Conservation (phyloP, 2,113 vertebrate species). For the Cromileptes altivelis region DNA sequence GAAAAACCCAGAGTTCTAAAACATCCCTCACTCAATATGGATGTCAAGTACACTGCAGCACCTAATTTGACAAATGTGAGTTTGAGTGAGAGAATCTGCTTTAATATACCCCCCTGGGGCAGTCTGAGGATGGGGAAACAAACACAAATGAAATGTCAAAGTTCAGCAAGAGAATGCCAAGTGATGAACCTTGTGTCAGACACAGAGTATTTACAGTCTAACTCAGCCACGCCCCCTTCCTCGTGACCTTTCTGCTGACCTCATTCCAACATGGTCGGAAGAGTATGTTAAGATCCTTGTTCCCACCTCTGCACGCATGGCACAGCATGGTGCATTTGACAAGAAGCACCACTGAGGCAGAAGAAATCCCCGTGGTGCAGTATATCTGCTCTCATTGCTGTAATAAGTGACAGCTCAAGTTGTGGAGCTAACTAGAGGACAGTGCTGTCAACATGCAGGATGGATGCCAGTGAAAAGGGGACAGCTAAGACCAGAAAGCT, state of each 20-base stretch:
- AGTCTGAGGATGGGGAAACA: conserved; percentile 37
- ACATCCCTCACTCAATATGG: background rate
- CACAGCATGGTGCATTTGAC: background rate
- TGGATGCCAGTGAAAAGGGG: conserved; percentile 38
- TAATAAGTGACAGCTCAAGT: conserved; percentile 25
- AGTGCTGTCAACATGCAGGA: conserved; percentile 51
- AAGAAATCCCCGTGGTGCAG: too few relatives aligned
- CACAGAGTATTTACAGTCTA: conserved; percentile 43
- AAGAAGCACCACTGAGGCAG: background rate
- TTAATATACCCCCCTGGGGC: background rate
- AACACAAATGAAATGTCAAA: conserved; percentile 58
- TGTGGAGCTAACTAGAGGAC: conserved; percentile 20
- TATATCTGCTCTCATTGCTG: background rate
- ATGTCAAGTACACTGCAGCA: background rate
- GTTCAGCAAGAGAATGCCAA: conserved; percentile 46
- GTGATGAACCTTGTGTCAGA: conserved; percentile 38
- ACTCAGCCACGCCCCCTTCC: conserved; percentile 22
- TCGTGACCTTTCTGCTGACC: conserved; percentile 47
- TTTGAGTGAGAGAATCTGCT: conserved; percentile 10
- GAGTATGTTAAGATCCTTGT: conserved; percentile 30
- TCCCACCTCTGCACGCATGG: conserved; percentile 34
- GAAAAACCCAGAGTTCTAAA: background rate
- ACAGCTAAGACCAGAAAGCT: conserved; percentile 71
- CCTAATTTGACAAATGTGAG: background rate
- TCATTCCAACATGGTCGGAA: conserved; percentile 28